These are phyloP conservation scores for Mola mola DNA, from an alignment of 2,113 vertebrate genomes.

Conservation along the genomic window DNA sequence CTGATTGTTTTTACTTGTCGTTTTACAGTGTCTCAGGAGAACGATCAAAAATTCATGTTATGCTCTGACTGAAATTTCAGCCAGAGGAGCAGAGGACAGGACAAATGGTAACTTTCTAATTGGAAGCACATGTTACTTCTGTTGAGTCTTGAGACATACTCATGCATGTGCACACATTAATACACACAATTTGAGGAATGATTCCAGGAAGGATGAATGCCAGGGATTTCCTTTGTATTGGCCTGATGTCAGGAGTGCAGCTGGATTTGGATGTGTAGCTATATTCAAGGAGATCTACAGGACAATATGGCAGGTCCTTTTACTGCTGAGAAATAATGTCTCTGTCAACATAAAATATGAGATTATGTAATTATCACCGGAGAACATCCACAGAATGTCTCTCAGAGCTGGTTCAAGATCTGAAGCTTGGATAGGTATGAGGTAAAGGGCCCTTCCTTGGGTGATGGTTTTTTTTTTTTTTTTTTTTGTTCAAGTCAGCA, in stretches of 20 bases:
- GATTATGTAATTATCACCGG: too few species aligned
- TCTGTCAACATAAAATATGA: too few species aligned
- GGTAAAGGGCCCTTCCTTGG: too few species aligned
- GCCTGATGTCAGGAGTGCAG: constrained; percentile 62
- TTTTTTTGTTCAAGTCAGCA: background rate
- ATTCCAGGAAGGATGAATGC: constrained; percentile 66
- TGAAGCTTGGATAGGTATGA: background rate
- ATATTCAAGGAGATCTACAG: constrained; percentile 34
- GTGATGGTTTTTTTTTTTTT: background rate
- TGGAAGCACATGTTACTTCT: constrained; percentile 55
- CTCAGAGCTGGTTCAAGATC: too few species aligned
- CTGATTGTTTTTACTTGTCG: constrained; percentile 9
- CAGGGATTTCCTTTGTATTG: constrained; percentile 72
- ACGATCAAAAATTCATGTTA: constrained; percentile 30
- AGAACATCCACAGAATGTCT: too few species aligned
- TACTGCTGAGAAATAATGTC: constrained; percentile 32
- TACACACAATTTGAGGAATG: constrained; percentile 60
- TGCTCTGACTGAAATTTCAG: constrained; percentile 47
- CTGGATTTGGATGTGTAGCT: constrained; percentile 55
- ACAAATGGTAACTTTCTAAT: constrained; percentile 58
- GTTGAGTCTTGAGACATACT: constrained; percentile 38
- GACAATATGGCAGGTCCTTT: constrained; percentile 34
- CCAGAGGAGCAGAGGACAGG: constrained; percentile 36
- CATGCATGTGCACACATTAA: constrained; percentile 42
- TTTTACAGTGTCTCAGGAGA: constrained; percentile 37